These are phyloP conservation scores for Bovichtus variegatus DNA, from an alignment of 2,797 vertebrate species.

Conservation along the genomic window DNA sequence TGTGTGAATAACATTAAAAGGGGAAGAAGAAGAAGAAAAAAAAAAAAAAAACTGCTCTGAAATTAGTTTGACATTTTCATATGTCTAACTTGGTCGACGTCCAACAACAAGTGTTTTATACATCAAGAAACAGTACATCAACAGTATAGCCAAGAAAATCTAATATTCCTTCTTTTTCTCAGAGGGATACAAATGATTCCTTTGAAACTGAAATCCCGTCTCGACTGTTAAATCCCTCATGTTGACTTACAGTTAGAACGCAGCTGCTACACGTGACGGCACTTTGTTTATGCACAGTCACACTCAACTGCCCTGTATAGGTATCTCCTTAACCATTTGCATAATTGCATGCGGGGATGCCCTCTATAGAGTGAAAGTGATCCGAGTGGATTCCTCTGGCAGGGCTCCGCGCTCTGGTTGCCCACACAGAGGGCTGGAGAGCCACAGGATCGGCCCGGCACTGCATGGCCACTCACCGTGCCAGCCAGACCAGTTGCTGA, in stretches of 20 bases:
- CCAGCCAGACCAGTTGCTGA: slow-evolving; percentile 76
- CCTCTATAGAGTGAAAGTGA: slow-evolving; percentile 70
- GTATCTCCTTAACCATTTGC: slow-evolving; percentile 17
- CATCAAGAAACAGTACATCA: slow-evolving; percentile 46
- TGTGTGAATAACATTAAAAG: slow-evolving; percentile 59
- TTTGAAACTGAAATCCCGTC: slow-evolving; percentile 14
- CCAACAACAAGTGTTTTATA: slow-evolving; percentile 58
- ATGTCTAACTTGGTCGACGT: slow-evolving; percentile 55
- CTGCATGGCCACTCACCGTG: slow-evolving; percentile 55
- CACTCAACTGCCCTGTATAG: slow-evolving; percentile 7
- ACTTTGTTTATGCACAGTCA: background rate
- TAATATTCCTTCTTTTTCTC: slow-evolving; percentile 32
- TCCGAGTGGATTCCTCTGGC: slow-evolving; percentile 79
- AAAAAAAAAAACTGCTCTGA: slow-evolving; percentile 59
- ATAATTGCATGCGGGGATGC: slow-evolving; percentile 53
- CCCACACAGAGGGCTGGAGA: slow-evolving; percentile 57
- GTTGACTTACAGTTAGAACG: background rate
- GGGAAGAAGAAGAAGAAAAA: slow-evolving; percentile 36
- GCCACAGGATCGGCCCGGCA: slow-evolving; percentile 63
- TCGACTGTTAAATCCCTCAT: background rate
- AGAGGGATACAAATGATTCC: slow-evolving; percentile 27
- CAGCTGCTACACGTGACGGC: slow-evolving; percentile 3
- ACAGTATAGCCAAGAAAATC: slow-evolving; percentile 44
- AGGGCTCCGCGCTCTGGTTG: slow-evolving; percentile 58
- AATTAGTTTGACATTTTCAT: slow-evolving; percentile 62